Evolutionary conservation across 2,888 invertebrate species (phyloP).

Genomic region (Sarcophaga caerulescens): DNA sequence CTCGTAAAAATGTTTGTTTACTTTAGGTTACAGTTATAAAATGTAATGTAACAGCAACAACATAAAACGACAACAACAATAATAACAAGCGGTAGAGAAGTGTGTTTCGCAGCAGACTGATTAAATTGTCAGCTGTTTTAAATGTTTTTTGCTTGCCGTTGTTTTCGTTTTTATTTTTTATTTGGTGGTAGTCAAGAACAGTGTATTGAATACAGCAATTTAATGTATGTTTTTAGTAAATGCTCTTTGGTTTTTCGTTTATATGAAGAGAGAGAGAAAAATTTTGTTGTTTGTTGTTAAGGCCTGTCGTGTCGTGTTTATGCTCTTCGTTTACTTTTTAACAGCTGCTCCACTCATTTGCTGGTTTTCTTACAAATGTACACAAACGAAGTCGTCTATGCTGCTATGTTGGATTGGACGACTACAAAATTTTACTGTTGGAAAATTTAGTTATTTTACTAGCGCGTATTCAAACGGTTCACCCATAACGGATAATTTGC

Average conservation of each 20-base stretch:
- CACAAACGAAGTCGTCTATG: slow-evolving; percentile 29
- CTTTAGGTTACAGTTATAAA: slow-evolving; percentile 52
- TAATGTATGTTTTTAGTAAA: slow-evolving; percentile 9
- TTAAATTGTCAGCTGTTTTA: slow-evolving; percentile 58
- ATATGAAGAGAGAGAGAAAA: background rate
- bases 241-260: background rate
- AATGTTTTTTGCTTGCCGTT: background rate
- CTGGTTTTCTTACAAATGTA: background rate
- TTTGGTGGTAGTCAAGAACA: background rate
- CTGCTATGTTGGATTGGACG: slow-evolving; percentile 41
- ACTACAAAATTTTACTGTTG: slow-evolving; percentile 62
- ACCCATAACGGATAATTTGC: slow-evolving; percentile 53
- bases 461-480: slow-evolving; percentile 74
- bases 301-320: slow-evolving; percentile 46
- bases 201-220: no score
- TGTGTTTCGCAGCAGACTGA: slow-evolving; percentile 28
- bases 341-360: slow-evolving; percentile 54
- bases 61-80: slow-evolving; percentile 16
- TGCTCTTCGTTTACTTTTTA: slow-evolving; percentile 32
- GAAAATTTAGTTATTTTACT: slow-evolving; percentile 74
- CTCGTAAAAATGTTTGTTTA: slow-evolving; percentile 60
- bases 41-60: background rate
- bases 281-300: slow-evolving; percentile 14
- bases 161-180: background rate
- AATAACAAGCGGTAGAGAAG: background rate